Evolutionary conservation across 2,888 invertebrate species (phyloP).

Genomic region (Brachyptera risi): DNA sequence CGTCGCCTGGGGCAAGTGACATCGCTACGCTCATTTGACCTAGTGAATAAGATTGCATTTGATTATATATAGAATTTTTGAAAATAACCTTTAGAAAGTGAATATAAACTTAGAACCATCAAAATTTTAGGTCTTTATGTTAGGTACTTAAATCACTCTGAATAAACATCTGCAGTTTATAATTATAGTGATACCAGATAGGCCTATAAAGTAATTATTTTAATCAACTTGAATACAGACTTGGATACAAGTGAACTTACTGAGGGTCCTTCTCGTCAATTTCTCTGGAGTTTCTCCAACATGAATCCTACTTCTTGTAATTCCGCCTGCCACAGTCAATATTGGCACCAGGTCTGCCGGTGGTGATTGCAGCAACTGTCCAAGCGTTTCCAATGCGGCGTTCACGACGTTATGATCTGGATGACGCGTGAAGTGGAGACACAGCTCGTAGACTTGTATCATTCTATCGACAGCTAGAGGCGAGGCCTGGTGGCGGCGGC

Average conservation of each 20-base stretch:
- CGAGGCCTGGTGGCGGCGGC: constrained; percentile 39
- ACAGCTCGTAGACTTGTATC: constrained; percentile 65
- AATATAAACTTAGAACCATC: background rate
- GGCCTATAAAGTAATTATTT: no score
- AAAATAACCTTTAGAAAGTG: no score
- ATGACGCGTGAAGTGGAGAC: constrained; percentile 63
- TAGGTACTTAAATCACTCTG: no score
- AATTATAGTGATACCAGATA: no score
- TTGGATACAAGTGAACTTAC: constrained; percentile 47
- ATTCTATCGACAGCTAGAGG: constrained; percentile 42
- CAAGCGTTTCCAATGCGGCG: constrained; percentile 75
- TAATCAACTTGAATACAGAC: background rate
- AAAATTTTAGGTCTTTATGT: background rate
- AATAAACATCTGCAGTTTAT: no score
- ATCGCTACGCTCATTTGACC: constrained; percentile 48
- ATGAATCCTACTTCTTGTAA: constrained; percentile 45
- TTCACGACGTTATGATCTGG: constrained; percentile 85
- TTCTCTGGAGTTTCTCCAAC: constrained; percentile 42
- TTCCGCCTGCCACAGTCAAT: constrained; percentile 50
- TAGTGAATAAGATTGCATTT: no score
- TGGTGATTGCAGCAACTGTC: constrained; percentile 55
- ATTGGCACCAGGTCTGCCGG: constrained; percentile 51
- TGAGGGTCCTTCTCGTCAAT: constrained; percentile 51
- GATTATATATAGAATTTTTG: no score
- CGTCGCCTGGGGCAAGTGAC: constrained; percentile 42